Base-by-base conservation (phyloP, 2,797 vertebrate genomes). In the Catostomus latipinnis region DNA sequence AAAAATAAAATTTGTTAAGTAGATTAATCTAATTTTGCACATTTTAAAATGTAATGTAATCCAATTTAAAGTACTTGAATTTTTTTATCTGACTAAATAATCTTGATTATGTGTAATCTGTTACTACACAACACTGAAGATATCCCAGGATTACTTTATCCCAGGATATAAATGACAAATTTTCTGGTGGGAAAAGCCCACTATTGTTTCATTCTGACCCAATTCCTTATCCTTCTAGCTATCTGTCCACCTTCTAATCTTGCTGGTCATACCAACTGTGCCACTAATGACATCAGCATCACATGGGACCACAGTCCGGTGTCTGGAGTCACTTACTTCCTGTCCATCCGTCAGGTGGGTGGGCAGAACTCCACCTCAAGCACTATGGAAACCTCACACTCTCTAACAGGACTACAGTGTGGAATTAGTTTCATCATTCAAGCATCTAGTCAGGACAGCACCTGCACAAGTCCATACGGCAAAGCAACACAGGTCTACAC, bases 241-340 rank as follows among this genome's bases (percentile, higher is more conserved):
- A 88, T 94, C 62, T 95, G 94, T 71, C 91, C 94, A 0, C 94
- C 93, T 1, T 66, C 71, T 1, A 74, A 76, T 56, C 57, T 94
- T 77, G 57, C 16, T 0, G 91, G 86, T 12, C 78, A 65, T 22
- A 88, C 90, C 1, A 68, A 49, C 6, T 95, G 94, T 74, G 43
- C 6, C 0, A 90, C 83, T 83, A 93, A 89, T 16, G 84, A 90
- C 82, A 89, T 94, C 81, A 89, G 74, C 43, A 83, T 94, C 0
- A 90, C 82, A 78, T 95, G 94, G 94, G 76, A 90, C 56, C 79
- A 66, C 9, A 92, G 88, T 72, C 83, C 85, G 16, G 50, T 65
- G 49, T 76, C 18, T 0, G 87, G 84, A 0, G 90, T 83, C 1
- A 76, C 57, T 50, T 95, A 94, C 78, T 34, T 85, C 22, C 14